Base-by-base conservation (phyloP, 1,140 invertebrate species). In the Zaprionus camerounensis region DNA sequence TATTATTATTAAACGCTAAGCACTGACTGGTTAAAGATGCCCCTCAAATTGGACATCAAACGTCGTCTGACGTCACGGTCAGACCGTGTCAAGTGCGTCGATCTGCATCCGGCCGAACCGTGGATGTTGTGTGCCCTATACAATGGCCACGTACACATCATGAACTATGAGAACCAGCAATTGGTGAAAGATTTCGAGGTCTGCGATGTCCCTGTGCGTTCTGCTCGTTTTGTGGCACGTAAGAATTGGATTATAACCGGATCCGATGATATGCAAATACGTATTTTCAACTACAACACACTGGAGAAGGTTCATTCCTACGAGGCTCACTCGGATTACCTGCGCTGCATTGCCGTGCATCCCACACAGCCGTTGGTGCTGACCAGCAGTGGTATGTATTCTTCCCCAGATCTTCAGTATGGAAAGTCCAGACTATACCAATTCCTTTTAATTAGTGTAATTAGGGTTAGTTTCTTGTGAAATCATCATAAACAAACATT, bases 201-300 rank as follows among this genome's bases (percentile, higher is more conserved):
- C 5, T 99, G 99, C 93, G 98, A 99, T 90, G 92, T 99, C 17
- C 99, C 99, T 0, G 99, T 99, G 0, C 94, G 99, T 86, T 96
- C 98, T 5, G 98, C 98, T 0, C 98, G 98, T 86, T 99, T 99
- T 94, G 97, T 99, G 12, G 96, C 98, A 1, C 94, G 99, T 26
- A 99, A 99, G 92, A 99, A 99, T 93, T 99, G 99, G 99, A 96
- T 99, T 26, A 95, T 99, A 34, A 98, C 98, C 12, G 99, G 99
- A 36, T 99, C 99, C 0, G 98, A 98, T 95, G 98, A 98, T 92
- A 97, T 98, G 96, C 96, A 97, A 92, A 96, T 99, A 22, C 94
- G 99, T 68, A 96, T 99, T 7, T 99, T 98, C 93, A 99, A 99
- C 93, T 99, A 99, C 93, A 99, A 99, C 92, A 99, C 99, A 0